A percentile compares a stretch with the other conserved stretches of the same genome.
These are phyloP conservation scores for Danio choprae DNA, from an alignment of 2,797 vertebrate species.

Conservation along the genomic window DNA sequence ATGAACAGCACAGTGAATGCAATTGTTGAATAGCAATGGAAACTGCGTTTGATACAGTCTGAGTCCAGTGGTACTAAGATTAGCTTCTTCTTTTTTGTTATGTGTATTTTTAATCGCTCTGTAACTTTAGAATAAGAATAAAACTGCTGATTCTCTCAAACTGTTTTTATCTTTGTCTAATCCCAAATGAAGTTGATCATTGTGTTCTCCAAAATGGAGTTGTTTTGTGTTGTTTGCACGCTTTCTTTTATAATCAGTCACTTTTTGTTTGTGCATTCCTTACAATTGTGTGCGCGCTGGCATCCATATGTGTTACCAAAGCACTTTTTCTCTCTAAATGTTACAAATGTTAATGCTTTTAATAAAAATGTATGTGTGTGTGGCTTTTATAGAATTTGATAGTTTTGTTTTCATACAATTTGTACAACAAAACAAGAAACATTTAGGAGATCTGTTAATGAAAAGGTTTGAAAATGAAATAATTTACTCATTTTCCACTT, in stretches of 20 bases:
- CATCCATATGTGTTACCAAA: background rate
- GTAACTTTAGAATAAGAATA: background rate
- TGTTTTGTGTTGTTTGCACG: slow-evolving; percentile 7
- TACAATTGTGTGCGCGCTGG: background rate
- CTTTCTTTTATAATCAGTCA: background rate
- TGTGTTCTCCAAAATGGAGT: background rate
- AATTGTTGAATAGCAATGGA: slow-evolving; percentile 30
- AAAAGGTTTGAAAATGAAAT: no score
- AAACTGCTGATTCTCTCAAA: background rate
- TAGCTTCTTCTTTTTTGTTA: background rate
- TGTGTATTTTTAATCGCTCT: background rate
- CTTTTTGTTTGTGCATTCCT: background rate
- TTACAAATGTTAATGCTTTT: background rate
- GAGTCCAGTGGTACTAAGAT: background rate
- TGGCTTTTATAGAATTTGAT: background rate
- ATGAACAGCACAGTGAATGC: slow-evolving; percentile 32
- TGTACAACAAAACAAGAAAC: background rate
- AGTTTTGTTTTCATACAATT: background rate
- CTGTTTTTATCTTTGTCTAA: slow-evolving; percentile 56
- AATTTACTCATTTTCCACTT: no score
- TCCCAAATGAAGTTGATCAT: background rate
- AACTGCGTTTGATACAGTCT: background rate
- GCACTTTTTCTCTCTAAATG: background rate
- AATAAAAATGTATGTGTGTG: slow-evolving; percentile 13
- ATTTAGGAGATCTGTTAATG: background rate